These are phyloP conservation scores for Andrena flavipes DNA, from an alignment of 2,888 invertebrate species.

Conservation along the genomic window DNA sequence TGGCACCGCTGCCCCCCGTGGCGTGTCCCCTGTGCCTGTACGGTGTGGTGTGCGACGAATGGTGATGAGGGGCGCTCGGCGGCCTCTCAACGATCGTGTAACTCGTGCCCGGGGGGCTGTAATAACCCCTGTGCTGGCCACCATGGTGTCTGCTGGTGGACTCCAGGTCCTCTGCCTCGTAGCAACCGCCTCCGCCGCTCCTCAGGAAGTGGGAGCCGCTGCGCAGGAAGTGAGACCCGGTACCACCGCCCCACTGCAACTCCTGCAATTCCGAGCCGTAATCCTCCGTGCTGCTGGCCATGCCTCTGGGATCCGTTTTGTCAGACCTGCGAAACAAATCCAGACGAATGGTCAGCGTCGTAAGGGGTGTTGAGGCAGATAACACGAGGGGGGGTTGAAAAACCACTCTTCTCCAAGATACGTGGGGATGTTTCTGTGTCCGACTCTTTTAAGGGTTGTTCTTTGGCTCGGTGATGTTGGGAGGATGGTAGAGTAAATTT, in stretches of 20 bases:
- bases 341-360: neutral
- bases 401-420: neutral
- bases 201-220: slow-evolving; percentile 83
- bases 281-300: slow-evolving; percentile 84
- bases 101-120: slow-evolving; percentile 95
- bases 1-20: slow-evolving; percentile 85
- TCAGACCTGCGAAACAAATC: slow-evolving; percentile 66
- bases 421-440: too few species aligned
- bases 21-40: slow-evolving; percentile 84
- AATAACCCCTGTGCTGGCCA: slow-evolving; percentile 89
- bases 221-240: slow-evolving; percentile 79
- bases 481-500: too few species aligned
- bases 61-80: slow-evolving; percentile 90
- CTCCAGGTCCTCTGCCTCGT: slow-evolving; percentile 84
- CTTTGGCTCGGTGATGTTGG: too few species aligned
- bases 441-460: too few species aligned
- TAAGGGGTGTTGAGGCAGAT: neutral
- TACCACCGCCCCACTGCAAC: slow-evolving; percentile 82
- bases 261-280: slow-evolving; percentile 84
- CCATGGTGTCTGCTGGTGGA: slow-evolving; percentile 84
- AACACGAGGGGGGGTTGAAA: neutral
- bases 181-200: slow-evolving; percentile 82
- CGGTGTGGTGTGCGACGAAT: slow-evolving; percentile 87
- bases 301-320: slow-evolving; percentile 71
- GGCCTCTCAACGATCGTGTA: slow-evolving; percentile 95